Percentiles rank a stretch among this genome's conserved stretches.
Evolutionary conservation across 2,113 vertebrate species (phyloP).

Genomic region (Phainopepla nitens): DNA sequence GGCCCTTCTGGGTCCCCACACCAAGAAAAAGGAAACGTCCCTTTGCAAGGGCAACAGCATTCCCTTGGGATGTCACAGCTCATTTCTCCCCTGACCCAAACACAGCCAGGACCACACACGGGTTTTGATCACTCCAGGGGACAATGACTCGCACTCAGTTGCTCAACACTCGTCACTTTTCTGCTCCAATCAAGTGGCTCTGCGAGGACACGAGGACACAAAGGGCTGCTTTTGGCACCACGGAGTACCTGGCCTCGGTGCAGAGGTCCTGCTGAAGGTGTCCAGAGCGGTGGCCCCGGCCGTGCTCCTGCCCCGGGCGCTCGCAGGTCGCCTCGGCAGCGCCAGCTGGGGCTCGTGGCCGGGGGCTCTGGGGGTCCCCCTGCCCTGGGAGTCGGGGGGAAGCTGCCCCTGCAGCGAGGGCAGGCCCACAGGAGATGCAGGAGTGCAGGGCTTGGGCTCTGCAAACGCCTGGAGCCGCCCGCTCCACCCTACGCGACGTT

Average conservation of each 20-base stretch:
- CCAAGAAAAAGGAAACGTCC: not conserved
- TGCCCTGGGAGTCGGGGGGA: not conserved
- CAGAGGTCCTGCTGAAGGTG: not conserved
- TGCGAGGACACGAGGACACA: not conserved
- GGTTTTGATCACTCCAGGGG: too few species aligned
- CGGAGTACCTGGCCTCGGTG: not conserved
- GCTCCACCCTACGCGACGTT: accelerated
- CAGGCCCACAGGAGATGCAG: not conserved
- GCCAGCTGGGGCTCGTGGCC: slow-evolving; percentile 11
- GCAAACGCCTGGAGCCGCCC: slow-evolving; percentile 3
- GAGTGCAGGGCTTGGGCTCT: not conserved
- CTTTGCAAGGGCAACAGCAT: not conserved
- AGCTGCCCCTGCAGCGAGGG: slow-evolving; percentile 11
- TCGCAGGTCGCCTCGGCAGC: not conserved
- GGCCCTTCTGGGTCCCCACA: not conserved
- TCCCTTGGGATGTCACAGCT: not conserved
- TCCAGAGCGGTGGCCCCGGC: not conserved
- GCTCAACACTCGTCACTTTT: accelerated
- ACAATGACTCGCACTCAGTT: accelerated
- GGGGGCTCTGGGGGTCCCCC: not conserved
- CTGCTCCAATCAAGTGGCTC: not conserved
- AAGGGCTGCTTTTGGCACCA: accelerated
- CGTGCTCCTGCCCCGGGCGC: not conserved
- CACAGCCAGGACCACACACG: accelerated
- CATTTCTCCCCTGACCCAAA: not conserved